Evolutionary conservation across 2,113 vertebrate species (phyloP), one percentile per base, ranked within the genome.

Genomic region (Triplophysa dalaica): DNA sequence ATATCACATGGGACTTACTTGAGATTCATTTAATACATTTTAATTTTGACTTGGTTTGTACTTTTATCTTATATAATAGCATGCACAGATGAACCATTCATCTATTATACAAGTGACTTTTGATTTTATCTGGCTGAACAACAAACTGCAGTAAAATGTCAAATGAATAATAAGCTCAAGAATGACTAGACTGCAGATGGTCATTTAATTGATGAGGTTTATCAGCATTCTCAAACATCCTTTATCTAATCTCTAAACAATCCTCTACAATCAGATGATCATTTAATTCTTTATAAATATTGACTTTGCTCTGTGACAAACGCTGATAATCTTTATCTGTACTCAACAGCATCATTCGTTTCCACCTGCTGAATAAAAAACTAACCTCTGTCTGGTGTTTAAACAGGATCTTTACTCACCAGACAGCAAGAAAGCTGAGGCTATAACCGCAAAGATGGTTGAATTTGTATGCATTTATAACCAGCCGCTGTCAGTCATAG

Each of bases 211-310:
- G n/a, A 75, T 61, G 5, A 26, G 56, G 72, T 62, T 75, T 62
- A 75, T 75, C 72, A 19, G 72, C 26, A 24, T 62, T 45, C 41
- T 21, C 72, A 75, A 22, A 6, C 72, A 75, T 74, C 16, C 72
- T 75, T 48, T 17, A 43, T 75, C 58, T 62, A 61, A 62, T 75
- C 58, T 22, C 24, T 8, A 12, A 16, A 26, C 70, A 73, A 43
- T 9, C 52, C n/a, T 5, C 26, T 29, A 38, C 68, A 70, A 33
- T 13, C 61, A 38, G 61, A 62, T 75, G 19, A 45, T 75, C 41
- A 45, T 75, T 62, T 17, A 56, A 45, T 74, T 24, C 70, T 43
- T 74, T 45, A 22, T 48, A 62, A 62, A 75, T 62, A 43, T 75
- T 75, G 45, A 48, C 72, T 62, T 45, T 62, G n/a, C 58, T 75